A percentile compares a stretch with the other conserved stretches of the same genome.
Conservation (phyloP, 2,888 invertebrate species). For the Amphipoea lucens region DNA sequence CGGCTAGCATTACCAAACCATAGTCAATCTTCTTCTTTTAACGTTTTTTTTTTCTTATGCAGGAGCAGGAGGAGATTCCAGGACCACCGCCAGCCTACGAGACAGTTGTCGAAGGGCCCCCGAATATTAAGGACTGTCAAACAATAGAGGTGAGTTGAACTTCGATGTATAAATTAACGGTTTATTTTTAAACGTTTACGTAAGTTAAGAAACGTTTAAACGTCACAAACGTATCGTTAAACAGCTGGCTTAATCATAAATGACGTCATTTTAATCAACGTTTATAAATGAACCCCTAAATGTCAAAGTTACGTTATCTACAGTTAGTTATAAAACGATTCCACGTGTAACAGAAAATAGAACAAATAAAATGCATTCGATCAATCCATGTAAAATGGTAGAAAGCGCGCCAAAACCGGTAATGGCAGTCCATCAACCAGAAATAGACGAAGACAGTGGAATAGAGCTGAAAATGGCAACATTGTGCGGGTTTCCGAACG, state of each 20-base stretch:
- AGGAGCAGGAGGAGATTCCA: constrained; percentile 83
- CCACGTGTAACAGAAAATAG: constrained; percentile 5
- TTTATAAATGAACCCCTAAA: background rate
- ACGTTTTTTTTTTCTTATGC: constrained; percentile 31
- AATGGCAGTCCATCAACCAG: constrained; percentile 11
- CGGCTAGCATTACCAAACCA: background rate
- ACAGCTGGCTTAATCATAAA: background rate
- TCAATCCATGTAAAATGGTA: constrained; percentile 16
- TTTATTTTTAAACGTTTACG: background rate
- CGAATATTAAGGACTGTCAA: constrained; percentile 75
- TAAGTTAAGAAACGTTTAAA: background rate
- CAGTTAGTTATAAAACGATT: background rate
- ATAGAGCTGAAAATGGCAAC: constrained; percentile 27
- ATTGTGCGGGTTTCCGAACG: constrained; percentile 11
- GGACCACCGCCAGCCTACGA: constrained; percentile 93
- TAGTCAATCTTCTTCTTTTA: background rate
- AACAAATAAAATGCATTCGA: constrained; percentile 33
- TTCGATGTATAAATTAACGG: background rate
- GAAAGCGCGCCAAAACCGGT: constrained; percentile 29
- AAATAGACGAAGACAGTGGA: constrained; percentile 22
- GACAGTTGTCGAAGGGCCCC: constrained; percentile 80
- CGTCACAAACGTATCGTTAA: background rate
- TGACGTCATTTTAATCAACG: background rate
- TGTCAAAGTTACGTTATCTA: background rate
- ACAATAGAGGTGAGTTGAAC: constrained; percentile 75